Evolutionary conservation across 2,113 vertebrate genomes (phyloP), one percentile per base, ranked within the genome.

Genomic region (Phalacrocorax carbo): DNA sequence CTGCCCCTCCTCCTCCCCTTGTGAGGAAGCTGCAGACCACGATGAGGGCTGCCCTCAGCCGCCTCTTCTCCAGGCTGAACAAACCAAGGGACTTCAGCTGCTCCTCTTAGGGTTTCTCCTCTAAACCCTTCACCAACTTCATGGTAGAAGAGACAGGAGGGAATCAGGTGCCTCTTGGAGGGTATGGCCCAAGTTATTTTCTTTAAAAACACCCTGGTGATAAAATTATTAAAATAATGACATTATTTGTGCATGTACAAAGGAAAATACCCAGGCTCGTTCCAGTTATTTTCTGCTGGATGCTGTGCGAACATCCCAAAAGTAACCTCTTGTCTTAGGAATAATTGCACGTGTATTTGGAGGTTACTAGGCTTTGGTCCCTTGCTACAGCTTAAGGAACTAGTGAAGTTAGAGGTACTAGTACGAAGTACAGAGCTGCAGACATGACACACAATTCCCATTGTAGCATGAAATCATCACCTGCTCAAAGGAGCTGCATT

Each of bases 321-420:
- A 68, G 22, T 72, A 30, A 72, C 48, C 15, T 54, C 52, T 51
- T 64, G 20, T 42, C 42, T 64, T 42, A 29, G 22, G 57, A 38
- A 44, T 27, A 77, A 25, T 6, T 84, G 16, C 64, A n/a, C 0
- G 0, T 38, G 38, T 9, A 7, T 84, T 71, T 87, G 61, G 21
- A n/a, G 14, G 26, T 60, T 71, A 40, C 16, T n/a, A 19, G 15
- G 25, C n/a, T 57, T 58, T 52, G 27, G 12, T 78, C 11, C 49
- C 23, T n/a, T 38, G 19, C 32, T 79, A 8, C 17, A 29, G 25
- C n/a, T 82, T 19, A 48, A 40, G 23, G n/a, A 79, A 49, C 48
- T 32, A n/a, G 48, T 27, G 60, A 68, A 30, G 25, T 52, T 62
- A 57, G 32, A 57, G 66, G 54, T 19, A 55, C 52, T 38, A 30